Evolutionary conservation across 2,797 vertebrate genomes (phyloP), one percentile per base, ranked within the genome.

Genomic region (Luscinia luscinia): DNA sequence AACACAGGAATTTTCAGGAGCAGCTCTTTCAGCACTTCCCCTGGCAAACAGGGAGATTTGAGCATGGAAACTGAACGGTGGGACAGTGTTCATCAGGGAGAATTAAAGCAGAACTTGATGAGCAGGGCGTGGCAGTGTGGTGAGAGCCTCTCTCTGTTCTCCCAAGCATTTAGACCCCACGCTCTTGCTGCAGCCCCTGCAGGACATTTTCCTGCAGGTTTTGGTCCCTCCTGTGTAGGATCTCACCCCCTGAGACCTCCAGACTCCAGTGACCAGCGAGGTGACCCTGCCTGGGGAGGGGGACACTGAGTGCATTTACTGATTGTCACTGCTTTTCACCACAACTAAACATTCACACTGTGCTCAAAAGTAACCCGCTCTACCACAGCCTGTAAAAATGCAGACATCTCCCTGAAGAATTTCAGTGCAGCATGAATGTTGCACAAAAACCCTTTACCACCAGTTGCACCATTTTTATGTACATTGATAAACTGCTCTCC

Each of bases 71-170:
- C 27, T 13, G 74, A 87, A 66, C 5, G 58, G 67, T 7, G 72
- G 81, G 61, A 90, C 61, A 81, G 55, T 3, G 15, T 7, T 89
- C 61, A 49, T 41, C 67, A 79, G 54, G 46, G 4, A 73, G 72
- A 83, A 89, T 64, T 63, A 81, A 79, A 92, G 59, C 41, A 54
- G 62, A 61, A 49, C 32, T 32, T 89, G 90, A 76, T 45, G 84
- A n/a, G 81, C 82, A 86, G 67, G 92, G 89, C 17, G 78, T 14
- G 90, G 89, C 81, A 57, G 36, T 11, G 3, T 3, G 23, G 69
- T 28, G 73, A 94, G 94, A 97, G 90, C 7, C 1, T 76, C 73
- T 82, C 91, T 94, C 61, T 58, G 63, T 12, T 79, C 67, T 84
- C 51, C 61, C 41, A 41, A 23, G 62, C 52, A 41, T 26, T 93